Evolutionary conservation across 2,888 invertebrate genomes (phyloP), one percentile per base, ranked within the genome.

Genomic region (Cabera pusaria): DNA sequence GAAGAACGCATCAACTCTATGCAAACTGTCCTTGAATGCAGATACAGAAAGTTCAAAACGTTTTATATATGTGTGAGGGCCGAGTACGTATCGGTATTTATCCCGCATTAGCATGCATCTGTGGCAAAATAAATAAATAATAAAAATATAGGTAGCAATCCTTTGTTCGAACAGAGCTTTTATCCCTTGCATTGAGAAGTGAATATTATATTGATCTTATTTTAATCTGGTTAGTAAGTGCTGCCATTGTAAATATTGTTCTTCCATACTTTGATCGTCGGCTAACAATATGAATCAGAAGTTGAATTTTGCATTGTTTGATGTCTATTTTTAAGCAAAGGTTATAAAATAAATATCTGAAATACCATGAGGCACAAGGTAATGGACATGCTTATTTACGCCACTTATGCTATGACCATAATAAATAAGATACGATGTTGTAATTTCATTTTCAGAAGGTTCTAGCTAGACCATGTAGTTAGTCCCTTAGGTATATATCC

Each of bases 21-120:
- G n/a, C 8, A 21, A 12, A 18, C 7, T 35, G 22, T 22, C 27
- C 22, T 35, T 27, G 27, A 27, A 11, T 17, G 20, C 21, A 22
- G 6, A 17, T 6, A 26, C 27, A 22, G 17, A 27, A 20, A 14
- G 19, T 23, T 4, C 29, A 29, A 19, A 29, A 19, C 26, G 21
- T 6, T 12, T 16, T 9, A 26, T 36, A 65, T 67, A 67, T 66
- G 74, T 51, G 73, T 64, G 70, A 55, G 63, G 43, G 64, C 60
- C 56, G 60, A 49, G 49, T 57, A 69, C 76, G 69, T 73, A 72
- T 69, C 58, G 72, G 79, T 74, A 77, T 82, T 81, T 81, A 80
- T 79, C 75, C 79, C 76, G 76, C 77, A 83, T 82, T 81, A 81
- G 70, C 72, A 78, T 77, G 77, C 76, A 80, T 80, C 77, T 76